Percentiles rank a stretch among this genome's conserved stretches.
These are phyloP conservation scores for Peromyscus attwateri DNA, from an alignment of 2,797 vertebrate species.

Conservation along the genomic window DNA sequence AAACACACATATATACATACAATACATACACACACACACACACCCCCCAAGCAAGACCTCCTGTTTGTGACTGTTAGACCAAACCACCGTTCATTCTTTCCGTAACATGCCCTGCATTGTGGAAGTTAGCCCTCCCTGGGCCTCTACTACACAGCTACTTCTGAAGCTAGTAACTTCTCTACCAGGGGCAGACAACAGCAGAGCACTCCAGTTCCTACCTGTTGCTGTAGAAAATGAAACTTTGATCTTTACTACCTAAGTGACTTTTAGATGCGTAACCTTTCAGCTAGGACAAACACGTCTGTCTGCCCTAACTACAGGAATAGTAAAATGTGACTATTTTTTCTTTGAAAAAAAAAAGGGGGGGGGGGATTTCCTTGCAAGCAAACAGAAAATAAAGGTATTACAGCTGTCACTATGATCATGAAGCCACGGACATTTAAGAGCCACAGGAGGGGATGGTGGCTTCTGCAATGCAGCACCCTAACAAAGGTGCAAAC, in stretches of 20 bases:
- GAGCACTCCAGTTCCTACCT: not conserved
- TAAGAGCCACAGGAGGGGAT: slow-evolving; percentile 78
- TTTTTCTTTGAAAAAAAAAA: slow-evolving; percentile 47
- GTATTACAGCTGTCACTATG: slow-evolving; percentile 70
- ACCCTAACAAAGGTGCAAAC: slow-evolving; percentile 86
- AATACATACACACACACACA: too few relatives aligned
- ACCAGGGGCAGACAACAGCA: not conserved
- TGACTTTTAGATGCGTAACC: slow-evolving; percentile 77
- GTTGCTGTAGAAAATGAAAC: slow-evolving; percentile 45
- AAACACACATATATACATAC: not conserved
- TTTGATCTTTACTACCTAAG: slow-evolving; percentile 76
- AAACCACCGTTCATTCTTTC: not conserved
- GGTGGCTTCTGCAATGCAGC: slow-evolving; percentile 87
- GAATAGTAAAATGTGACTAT: slow-evolving; percentile 87
- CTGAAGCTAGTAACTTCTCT: not conserved
- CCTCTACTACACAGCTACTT: not conserved
- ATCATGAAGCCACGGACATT: slow-evolving; percentile 84
- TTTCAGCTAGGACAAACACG: slow-evolving; percentile 84
- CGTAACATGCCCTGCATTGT: not conserved
- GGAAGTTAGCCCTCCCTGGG: not conserved
- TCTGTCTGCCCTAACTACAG: slow-evolving; percentile 86
- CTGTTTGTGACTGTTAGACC: not conserved
- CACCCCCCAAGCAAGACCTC: not conserved
- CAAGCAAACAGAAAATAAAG: slow-evolving; percentile 87
- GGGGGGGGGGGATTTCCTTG: slow-evolving; percentile 84